Percentiles rank a stretch among this genome's conserved stretches.
phyloP scores from a whole-genome alignment of 2,888 invertebrate species.

The Macrophya annulata region DNA sequence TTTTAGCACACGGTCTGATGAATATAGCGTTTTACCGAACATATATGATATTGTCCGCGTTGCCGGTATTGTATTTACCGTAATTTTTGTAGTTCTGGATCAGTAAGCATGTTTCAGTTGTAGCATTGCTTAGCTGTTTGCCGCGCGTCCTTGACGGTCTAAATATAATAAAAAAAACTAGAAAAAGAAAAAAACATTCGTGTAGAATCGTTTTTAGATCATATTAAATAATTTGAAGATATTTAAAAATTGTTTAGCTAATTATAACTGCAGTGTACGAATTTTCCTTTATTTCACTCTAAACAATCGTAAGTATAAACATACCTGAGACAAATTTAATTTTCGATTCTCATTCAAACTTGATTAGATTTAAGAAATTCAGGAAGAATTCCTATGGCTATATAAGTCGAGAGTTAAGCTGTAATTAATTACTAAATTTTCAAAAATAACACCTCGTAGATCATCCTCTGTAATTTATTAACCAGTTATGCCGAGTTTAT shows the following conservation, averaged over 20 bases:
- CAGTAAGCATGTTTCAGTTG: not conserved
- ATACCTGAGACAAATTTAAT: too few relatives aligned
- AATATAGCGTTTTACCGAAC: not conserved
- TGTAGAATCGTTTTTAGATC: not conserved
- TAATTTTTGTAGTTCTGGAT: not conserved
- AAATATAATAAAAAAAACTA: not conserved
- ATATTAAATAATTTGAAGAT: not conserved
- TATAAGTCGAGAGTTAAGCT: not conserved
- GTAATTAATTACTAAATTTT: slow-evolving; percentile 15
- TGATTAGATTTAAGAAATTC: not conserved
- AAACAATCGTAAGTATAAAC: not conserved
- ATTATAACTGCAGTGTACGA: not conserved
- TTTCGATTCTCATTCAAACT: not conserved
- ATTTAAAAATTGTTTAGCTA: not conserved
- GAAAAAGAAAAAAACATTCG: not conserved
- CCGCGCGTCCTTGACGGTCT: not conserved
- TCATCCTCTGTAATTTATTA: slow-evolving; percentile 24
- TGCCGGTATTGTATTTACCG: not conserved
- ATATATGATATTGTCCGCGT: not conserved
- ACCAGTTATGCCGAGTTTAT: slow-evolving; percentile 36
- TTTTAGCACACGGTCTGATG: not conserved
- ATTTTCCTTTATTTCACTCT: not conserved
- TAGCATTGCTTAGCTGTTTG: not conserved
- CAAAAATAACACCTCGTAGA: slow-evolving; percentile 33
- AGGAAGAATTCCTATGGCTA: not conserved